These are phyloP conservation scores for Pipa parva DNA, from an alignment of 2,113 vertebrate genomes.

Conservation along the genomic window DNA sequence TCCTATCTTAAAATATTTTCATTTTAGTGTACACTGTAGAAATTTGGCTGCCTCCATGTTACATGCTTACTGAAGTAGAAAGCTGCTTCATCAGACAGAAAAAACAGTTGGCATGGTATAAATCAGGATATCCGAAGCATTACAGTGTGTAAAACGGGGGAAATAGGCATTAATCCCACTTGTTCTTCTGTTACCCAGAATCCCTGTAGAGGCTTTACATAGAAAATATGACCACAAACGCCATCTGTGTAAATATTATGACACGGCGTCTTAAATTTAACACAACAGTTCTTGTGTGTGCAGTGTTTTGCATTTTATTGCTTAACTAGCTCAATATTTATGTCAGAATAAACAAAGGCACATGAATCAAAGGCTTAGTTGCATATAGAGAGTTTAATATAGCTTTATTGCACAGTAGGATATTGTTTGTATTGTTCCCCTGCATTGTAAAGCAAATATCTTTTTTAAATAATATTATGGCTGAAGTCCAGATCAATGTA, in stretches of 20 bases:
- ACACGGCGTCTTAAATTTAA: constrained; percentile 61
- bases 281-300: constrained; percentile 49
- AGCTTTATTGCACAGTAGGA: neutral
- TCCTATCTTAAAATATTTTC: constrained; percentile 74
- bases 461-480: too few relatives aligned
- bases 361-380: neutral
- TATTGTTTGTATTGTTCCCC: too few relatives aligned
- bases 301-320: constrained; percentile 53
- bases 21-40: constrained; percentile 62
- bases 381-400: neutral
- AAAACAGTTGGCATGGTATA: constrained; percentile 70
- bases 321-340: neutral
- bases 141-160: constrained; percentile 67
- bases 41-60: constrained; percentile 67
- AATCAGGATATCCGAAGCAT: constrained; percentile 67
- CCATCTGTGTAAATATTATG: constrained; percentile 73
- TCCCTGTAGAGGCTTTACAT: constrained; percentile 62
- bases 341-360: neutral
- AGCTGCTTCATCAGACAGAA: constrained; percentile 75
- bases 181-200: constrained; percentile 54
- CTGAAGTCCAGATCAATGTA: too few relatives aligned
- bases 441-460: neutral
- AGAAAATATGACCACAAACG: constrained; percentile 48
- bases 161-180: constrained; percentile 56
- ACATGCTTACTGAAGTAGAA: constrained; percentile 71